These are phyloP conservation scores for Python bivittatus DNA, from an alignment of 2,113 vertebrate genomes.

Conservation along the genomic window DNA sequence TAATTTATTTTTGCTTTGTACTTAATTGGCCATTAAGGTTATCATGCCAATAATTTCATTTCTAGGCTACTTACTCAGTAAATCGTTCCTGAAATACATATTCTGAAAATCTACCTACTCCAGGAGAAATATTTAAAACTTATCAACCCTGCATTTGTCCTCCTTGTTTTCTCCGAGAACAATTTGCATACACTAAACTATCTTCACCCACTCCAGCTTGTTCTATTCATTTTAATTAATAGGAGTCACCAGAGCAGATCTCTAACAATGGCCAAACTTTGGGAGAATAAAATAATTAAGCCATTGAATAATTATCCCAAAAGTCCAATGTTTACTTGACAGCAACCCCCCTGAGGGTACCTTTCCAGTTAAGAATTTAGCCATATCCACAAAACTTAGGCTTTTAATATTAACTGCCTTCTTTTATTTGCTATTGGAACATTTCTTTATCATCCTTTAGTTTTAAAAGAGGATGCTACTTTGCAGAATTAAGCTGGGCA, in stretches of 20 bases:
- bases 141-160: not conserved
- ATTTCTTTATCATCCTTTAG: not conserved
- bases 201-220: not conserved
- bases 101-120: conserved; percentile 18
- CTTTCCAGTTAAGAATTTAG: not conserved
- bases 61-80: conserved; percentile 57
- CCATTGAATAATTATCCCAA: conserved; percentile 5
- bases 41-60: conserved; percentile 69
- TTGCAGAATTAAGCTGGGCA: not conserved
- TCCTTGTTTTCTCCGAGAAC: not conserved
- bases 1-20: conserved; percentile 63
- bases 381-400: conserved; percentile 14
- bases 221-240: conserved; percentile 14
- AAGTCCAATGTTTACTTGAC: not conserved
- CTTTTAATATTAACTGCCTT: not conserved
- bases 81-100: conserved; percentile 53
- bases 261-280: not conserved
- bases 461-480: not conserved
- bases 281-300: conserved; percentile 17
- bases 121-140: conserved; percentile 13
- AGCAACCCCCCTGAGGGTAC: not conserved
- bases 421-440: not conserved
- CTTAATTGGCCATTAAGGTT: conserved; percentile 71
- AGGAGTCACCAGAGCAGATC: not conserved
- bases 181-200: conserved; percentile 4